Evolutionary conservation across 1,140 invertebrate species (phyloP).

Genomic region (Drosophila chauvacae): DNA sequence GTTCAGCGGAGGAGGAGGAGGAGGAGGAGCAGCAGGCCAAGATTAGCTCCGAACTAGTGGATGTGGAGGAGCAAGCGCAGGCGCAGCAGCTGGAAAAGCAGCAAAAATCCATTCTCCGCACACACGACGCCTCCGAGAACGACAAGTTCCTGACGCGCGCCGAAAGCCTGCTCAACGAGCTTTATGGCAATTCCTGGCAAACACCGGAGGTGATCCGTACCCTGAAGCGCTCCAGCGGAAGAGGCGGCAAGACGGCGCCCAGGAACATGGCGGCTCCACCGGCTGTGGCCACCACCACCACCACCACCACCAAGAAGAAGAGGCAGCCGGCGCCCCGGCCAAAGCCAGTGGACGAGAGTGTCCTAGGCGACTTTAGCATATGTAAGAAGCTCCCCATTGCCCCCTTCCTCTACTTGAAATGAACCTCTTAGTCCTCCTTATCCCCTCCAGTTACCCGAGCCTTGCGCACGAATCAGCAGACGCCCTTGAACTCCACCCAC

Average conservation of each 20-base stretch:
- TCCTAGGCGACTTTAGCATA: conserved; percentile 67
- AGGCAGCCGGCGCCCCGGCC: background rate
- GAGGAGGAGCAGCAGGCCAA: conserved; percentile 1
- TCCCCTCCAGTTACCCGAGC: conserved; percentile 51
- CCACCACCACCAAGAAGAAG: conserved; percentile 16
- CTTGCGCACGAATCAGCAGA: conserved; percentile 51
- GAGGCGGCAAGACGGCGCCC: conserved; percentile 38
- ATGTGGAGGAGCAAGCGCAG: conserved; percentile 1
- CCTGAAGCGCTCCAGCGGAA: conserved; percentile 61
- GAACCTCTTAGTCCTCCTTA: too few species aligned
- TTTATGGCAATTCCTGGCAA: conserved; percentile 86
- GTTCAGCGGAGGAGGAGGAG: conserved; percentile 29
- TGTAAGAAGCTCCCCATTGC: conserved; percentile 43
- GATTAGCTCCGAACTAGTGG: background rate
- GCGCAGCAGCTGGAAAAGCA: background rate
- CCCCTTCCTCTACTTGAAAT: background rate
- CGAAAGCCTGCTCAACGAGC: conserved; percentile 85
- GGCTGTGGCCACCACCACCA: conserved; percentile 9
- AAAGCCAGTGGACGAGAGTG: conserved; percentile 52
- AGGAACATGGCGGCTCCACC: conserved; percentile 20
- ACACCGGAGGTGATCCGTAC: conserved; percentile 78
- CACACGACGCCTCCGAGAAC: conserved; percentile 48
- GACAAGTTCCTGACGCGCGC: conserved; percentile 73
- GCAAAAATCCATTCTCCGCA: conserved; percentile 14
- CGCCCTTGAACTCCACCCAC: conserved; percentile 67